Evolutionary conservation across 2,797 vertebrate genomes (phyloP).

Genomic region (Sebastiscus albofasciatus): DNA sequence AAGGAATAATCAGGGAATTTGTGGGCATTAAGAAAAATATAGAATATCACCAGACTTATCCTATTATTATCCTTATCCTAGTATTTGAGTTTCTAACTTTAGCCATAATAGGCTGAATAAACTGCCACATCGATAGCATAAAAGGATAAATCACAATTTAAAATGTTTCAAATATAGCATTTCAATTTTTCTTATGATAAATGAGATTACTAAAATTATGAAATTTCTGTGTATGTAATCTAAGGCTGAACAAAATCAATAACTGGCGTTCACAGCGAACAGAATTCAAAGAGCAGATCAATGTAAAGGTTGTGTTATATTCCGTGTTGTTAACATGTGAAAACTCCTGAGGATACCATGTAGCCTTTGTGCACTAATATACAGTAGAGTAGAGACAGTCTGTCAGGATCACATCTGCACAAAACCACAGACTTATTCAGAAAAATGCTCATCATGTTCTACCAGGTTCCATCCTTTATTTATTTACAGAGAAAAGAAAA

Average conservation of each 20-base stretch:
- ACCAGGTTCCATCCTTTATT: conserved; percentile 3
- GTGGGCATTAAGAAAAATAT: background rate
- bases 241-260: background rate
- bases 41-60: background rate
- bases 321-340: background rate
- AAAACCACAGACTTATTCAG: background rate
- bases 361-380: background rate
- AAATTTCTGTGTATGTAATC: background rate
- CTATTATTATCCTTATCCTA: too few species aligned
- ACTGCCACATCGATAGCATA: background rate
- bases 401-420: background rate
- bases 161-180: background rate
- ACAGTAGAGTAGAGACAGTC: background rate
- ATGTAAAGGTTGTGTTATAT: background rate
- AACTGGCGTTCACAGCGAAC: background rate
- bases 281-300: background rate
- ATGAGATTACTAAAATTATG: background rate
- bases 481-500: background rate
- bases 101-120: background rate
- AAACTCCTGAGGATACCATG: background rate
- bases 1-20: background rate
- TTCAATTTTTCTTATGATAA: background rate
- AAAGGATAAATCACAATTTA: background rate
- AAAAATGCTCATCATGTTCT: background rate
- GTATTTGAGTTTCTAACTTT: background rate